Evolutionary conservation across 2,888 invertebrate species (phyloP).

Genomic region (Acrocera orbiculus): DNA sequence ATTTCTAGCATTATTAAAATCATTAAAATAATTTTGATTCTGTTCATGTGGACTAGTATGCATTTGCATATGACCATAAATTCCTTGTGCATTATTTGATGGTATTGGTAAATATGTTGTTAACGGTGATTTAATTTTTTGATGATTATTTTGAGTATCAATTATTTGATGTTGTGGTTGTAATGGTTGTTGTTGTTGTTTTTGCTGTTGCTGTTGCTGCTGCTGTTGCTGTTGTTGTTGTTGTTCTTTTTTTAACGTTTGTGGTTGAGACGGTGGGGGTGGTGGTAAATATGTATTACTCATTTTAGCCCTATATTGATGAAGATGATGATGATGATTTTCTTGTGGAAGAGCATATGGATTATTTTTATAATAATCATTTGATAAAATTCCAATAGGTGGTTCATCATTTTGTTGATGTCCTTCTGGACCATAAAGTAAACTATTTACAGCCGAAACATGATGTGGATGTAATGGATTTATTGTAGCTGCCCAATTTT

Average conservation of each 20-base stretch:
- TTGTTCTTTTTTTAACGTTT: not conserved
- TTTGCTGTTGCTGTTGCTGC: slow-evolving; percentile 13
- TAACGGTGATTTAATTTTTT: no score
- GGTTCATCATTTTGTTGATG: slow-evolving; percentile 24
- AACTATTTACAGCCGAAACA: slow-evolving; percentile 27
- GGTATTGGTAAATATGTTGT: no score
- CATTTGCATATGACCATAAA: not conserved
- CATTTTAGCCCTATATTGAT: slow-evolving; percentile 20
- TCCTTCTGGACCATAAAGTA: slow-evolving; percentile 29
- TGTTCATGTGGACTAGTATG: not conserved
- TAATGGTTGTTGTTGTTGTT: slow-evolving; percentile 6
- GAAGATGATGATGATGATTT: slow-evolving; percentile 14
- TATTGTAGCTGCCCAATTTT: slow-evolving; percentile 25
- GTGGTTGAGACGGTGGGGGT: slow-evolving; percentile 10
- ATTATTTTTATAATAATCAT: slow-evolving; percentile 28
- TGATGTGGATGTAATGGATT: slow-evolving; percentile 24
- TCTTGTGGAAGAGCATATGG: slow-evolving; percentile 26
- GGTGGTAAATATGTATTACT: slow-evolving; percentile 29
- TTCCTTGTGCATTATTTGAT: not conserved
- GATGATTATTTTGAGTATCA: no score
- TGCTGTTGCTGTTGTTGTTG: slow-evolving; percentile 9
- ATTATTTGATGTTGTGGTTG: no score
- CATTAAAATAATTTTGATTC: no score
- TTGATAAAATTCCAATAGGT: slow-evolving; percentile 9
- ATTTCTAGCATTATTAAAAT: no score